Base-by-base conservation (phyloP, 2,888 invertebrate species). In the Trachelus troglodyta region DNA sequence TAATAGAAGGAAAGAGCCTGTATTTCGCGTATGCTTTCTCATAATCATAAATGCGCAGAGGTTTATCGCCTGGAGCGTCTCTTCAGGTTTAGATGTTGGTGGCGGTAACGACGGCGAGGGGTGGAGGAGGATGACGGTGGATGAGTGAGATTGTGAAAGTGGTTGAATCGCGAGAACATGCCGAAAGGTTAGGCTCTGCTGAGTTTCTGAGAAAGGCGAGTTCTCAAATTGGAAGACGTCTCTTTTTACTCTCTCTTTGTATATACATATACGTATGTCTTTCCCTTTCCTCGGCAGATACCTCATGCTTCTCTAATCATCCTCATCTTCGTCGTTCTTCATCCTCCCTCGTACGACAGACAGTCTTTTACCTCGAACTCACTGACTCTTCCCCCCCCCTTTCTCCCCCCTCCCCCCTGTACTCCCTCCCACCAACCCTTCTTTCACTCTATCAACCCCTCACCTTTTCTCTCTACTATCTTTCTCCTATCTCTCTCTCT, bases 181-280 rank as follows among this genome's bases (percentile, higher is more conserved):
- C 56, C 23, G 40, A 56, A 56, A 56, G 40, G 40, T 6, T 56
- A 56, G 40, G 40, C 40, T 56, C 56, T 2, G 23, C 1, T 15
- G 2, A 56, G 56, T 23, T 56, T 56, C 23, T 56, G 77, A 81
- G 80, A 81, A 76, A 56, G 74, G 34, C 71, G 75, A 69, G 77
- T 75, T 35, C 69, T 76, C 69, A 37, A 69, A 69, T 76, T 34
- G 69, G 69, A 69, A n/a, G 11, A 15, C 35, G 37, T 79, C 79
- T 83, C 79, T 76, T 69, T 77, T 33, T 77, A 76, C 79, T 76
- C 77, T 74, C 75, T 79, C 77, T 71, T 33, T 12, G 4, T 35
- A 12, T 12, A 3, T 35, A 35, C 3, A 35, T 12, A 12, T 35
- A 35, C 3, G 3, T 12, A 35, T 35, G 12, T 78, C 76, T 73